A percentile compares a stretch with the other conserved stretches of the same genome.
Conservation (phyloP, 1,140 invertebrate species). For the Choristoneura fumiferana region DNA sequence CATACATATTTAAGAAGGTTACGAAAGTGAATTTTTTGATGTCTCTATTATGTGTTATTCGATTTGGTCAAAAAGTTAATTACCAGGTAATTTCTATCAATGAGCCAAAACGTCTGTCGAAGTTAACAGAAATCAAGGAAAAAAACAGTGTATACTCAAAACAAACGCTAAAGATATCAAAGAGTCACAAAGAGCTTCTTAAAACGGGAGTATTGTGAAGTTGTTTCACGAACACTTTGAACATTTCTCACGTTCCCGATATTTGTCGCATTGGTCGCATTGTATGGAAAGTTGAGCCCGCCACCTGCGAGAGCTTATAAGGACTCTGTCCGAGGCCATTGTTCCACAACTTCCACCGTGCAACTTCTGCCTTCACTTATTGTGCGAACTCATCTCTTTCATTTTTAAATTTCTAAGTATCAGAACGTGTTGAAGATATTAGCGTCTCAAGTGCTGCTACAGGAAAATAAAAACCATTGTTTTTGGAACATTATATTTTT, state of each 20-base stretch:
- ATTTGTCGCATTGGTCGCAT: constrained; percentile 33
- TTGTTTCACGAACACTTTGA: constrained; percentile 17
- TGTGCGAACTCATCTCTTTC: constrained; percentile 46
- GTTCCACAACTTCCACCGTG: constrained; percentile 35
- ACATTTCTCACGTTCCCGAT: constrained; percentile 23
- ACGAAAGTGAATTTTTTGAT: no score
- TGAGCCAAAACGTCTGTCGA: no score
- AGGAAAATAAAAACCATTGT: neutral
- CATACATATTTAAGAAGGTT: no score
- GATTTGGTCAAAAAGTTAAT: no score
- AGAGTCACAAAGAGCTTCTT: constrained; percentile 13
- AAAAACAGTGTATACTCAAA: constrained; percentile 2
- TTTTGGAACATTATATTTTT: neutral
- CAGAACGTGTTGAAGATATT: constrained; percentile 29
- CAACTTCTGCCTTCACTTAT: constrained; percentile 44
- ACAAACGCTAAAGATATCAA: constrained; percentile 11
- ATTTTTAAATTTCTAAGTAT: constrained; percentile 37
- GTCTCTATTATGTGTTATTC: no score
- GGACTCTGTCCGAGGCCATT: constrained; percentile 35
- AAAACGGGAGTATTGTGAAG: constrained; percentile 14
- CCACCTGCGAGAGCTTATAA: constrained; percentile 61
- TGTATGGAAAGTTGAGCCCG: constrained; percentile 43
- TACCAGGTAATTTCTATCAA: no score
- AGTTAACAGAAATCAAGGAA: no score
- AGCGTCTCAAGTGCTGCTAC: neutral